Conservation (phyloP, 1,140 invertebrate species). For the Pseudomyrmex dendroicus region DNA sequence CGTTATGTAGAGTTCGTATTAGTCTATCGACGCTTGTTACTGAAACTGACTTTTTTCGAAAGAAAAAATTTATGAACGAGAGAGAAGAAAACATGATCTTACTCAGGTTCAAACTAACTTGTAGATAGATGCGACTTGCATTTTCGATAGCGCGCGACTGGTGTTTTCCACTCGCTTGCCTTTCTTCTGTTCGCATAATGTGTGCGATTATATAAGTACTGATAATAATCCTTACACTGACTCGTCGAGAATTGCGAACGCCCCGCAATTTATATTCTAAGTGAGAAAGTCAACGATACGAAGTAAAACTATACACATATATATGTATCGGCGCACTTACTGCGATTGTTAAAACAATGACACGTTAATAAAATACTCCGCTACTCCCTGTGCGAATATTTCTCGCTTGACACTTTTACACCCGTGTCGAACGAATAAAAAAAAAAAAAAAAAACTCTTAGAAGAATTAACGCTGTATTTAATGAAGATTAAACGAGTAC, state of each 20-base stretch:
- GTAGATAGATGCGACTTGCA: neutral
- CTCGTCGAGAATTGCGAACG: neutral
- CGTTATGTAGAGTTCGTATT: neutral
- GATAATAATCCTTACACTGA: constrained; percentile 21
- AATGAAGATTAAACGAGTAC: neutral
- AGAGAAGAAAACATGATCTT: constrained; percentile 51
- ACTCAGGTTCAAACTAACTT: constrained; percentile 61
- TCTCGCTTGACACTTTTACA: too few species aligned
- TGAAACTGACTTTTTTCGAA: neutral
- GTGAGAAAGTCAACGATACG: neutral
- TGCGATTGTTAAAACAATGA: neutral
- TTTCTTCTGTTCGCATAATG: neutral
- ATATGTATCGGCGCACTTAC: neutral
- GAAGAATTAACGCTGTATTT: too few species aligned
- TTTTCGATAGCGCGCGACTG: neutral
- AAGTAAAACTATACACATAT: neutral
- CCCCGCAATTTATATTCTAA: neutral
- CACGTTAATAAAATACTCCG: neutral
- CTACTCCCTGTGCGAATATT: neutral
- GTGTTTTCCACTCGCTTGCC: neutral
- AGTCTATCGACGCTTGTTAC: neutral
- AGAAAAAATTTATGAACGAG: constrained; percentile 39
- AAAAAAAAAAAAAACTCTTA: too few species aligned
- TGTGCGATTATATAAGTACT: too few species aligned
- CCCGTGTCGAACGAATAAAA: too few species aligned